phyloP scores from a whole-genome alignment of 2,888 invertebrate species.

The Phymatocera aterrima region DNA sequence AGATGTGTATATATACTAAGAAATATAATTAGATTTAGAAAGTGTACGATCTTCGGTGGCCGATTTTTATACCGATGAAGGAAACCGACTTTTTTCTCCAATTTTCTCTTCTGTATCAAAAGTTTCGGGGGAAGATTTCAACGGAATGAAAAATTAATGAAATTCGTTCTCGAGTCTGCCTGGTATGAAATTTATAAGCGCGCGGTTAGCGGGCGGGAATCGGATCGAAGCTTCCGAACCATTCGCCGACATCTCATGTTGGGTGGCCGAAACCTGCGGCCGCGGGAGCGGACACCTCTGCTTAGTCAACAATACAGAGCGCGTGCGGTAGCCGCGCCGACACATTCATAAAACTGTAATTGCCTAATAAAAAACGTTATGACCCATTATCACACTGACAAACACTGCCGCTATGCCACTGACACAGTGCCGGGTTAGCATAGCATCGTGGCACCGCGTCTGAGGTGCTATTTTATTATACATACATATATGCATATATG shows the following conservation, averaged over 20 bases:
- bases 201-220: background rate
- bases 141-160: no score
- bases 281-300: constrained; percentile 51
- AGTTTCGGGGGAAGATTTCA: no score
- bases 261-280: constrained; percentile 57
- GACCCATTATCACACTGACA: constrained; percentile 59
- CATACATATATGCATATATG: background rate
- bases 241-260: constrained; percentile 62
- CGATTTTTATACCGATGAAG: no score
- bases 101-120: no score
- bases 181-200: constrained; percentile 8
- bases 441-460: background rate
- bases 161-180: background rate
- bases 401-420: no score
- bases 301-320: constrained; percentile 66
- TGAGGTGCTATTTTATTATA: constrained; percentile 39
- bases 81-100: no score
- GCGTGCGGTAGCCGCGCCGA: constrained; percentile 48
- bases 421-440: no score
- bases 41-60: no score
- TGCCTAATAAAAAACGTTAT: constrained; percentile 66
- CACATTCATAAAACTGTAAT: constrained; percentile 62
- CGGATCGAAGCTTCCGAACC: constrained; percentile 11
- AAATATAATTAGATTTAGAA: no score
- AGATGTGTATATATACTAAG: no score